Percentiles rank a stretch among this genome's conserved stretches.
phyloP scores from a whole-genome alignment of 2,113 vertebrate genomes.

The Pelecanoides urinatrix region DNA sequence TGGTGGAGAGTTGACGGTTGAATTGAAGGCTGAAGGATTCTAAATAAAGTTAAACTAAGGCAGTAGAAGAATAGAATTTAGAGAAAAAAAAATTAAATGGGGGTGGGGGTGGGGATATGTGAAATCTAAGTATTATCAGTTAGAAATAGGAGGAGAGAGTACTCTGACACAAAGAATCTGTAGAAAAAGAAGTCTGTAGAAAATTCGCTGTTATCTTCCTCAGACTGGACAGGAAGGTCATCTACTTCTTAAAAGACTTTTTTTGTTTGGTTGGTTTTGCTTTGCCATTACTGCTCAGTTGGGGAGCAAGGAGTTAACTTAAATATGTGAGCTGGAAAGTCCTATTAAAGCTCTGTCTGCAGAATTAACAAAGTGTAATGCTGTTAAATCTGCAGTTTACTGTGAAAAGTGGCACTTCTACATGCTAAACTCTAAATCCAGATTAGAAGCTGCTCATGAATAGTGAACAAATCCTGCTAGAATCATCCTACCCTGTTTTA shows the following conservation, averaged over 20 bases:
- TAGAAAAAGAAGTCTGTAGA: background rate
- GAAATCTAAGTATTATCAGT: background rate
- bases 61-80: background rate
- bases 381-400: conserved; percentile 40
- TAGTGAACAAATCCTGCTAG: background rate
- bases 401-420: conserved; percentile 9
- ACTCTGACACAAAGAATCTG: background rate
- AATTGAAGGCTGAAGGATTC: background rate
- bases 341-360: background rate
- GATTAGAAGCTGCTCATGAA: conserved; percentile 36
- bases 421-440: conserved; percentile 46
- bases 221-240: background rate
- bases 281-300: background rate
- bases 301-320: background rate
- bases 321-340: background rate
- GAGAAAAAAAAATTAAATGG: background rate
- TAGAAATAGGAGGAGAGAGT: background rate
- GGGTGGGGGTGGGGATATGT: fast-evolving
- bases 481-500: background rate
- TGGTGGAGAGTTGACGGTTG: background rate
- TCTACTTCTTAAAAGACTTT: background rate
- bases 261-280: background rate
- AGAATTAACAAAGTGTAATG: conserved; percentile 49
- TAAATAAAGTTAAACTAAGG: background rate
- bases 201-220: background rate